Evolutionary conservation across 2,797 vertebrate species (phyloP).

Genomic region (Lates japonicus): DNA sequence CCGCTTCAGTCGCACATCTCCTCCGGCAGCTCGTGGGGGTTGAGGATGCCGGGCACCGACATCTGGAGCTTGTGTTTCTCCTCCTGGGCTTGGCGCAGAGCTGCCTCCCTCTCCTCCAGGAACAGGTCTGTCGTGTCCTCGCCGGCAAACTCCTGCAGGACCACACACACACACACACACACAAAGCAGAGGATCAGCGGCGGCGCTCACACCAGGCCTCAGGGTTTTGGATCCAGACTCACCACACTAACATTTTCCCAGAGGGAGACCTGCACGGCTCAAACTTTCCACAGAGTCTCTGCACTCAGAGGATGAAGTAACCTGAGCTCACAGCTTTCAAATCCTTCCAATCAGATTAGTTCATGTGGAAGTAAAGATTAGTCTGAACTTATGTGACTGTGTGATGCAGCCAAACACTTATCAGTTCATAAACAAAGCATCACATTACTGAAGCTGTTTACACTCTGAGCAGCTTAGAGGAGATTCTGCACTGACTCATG

Average conservation of each 20-base stretch:
- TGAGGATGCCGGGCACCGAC: slow-evolving; percentile 98
- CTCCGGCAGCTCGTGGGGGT: slow-evolving; percentile 99
- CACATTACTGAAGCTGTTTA: no score
- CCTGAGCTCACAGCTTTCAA: no score
- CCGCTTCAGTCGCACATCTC: slow-evolving; percentile 97
- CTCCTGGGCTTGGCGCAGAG: slow-evolving; percentile 97
- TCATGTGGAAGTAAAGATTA: not conserved
- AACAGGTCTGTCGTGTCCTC: slow-evolving; percentile 98
- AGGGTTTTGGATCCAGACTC: not conserved
- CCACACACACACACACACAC: slow-evolving; percentile 10
- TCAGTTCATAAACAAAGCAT: no score
- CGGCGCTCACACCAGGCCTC: not conserved
- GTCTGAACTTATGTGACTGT: no score
- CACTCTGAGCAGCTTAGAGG: no score
- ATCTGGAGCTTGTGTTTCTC: slow-evolving; percentile 99
- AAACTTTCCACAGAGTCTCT: slow-evolving; percentile 1
- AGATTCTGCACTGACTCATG: no score
- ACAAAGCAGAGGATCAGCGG: slow-evolving; percentile 17
- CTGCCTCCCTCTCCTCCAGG: slow-evolving; percentile 95
- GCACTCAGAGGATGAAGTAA: not conserved
- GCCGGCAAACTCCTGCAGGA: slow-evolving; percentile 94
- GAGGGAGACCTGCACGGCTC: not conserved
- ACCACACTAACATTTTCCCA: not conserved
- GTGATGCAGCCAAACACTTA: no score
- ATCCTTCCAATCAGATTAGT: not conserved